These are phyloP conservation scores for Pseudomyrmex gracilis DNA, from an alignment of 1,140 invertebrate genomes.

Conservation along the genomic window DNA sequence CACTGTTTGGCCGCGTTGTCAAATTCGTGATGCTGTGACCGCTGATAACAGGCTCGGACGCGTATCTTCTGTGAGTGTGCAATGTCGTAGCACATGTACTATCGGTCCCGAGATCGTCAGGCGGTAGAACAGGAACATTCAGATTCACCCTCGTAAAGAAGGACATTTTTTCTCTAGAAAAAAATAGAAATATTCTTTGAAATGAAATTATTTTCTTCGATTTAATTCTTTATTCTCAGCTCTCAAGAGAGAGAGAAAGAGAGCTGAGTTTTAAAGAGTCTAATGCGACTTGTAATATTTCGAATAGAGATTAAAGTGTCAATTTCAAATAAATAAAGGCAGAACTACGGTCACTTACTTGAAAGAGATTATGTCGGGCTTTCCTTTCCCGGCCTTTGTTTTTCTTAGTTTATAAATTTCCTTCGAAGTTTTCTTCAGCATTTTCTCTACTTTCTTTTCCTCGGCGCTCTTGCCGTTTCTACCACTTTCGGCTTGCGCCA, in stretches of 20 bases:
- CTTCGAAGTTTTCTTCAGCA: conserved; percentile 94
- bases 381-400: conserved; percentile 94
- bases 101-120: conserved; percentile 85
- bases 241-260: too few relatives aligned
- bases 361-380: conserved; percentile 96
- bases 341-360: conserved; percentile 89
- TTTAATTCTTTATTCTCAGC: too few relatives aligned
- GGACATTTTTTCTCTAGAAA: conserved; percentile 96
- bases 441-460: conserved; percentile 92
- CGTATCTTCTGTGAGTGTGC: conserved; percentile 78
- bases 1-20: conserved; percentile 44
- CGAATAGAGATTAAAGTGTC: not conserved
- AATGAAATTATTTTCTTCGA: not conserved
- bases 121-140: conserved; percentile 91
- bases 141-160: conserved; percentile 95
- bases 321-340: not conserved
- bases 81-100: conserved; percentile 14
- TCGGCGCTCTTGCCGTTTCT: conserved; percentile 89
- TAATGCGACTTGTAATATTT: too few relatives aligned
- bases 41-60: conserved; percentile 77
- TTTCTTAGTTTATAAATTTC: conserved; percentile 96
- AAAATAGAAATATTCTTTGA: not conserved
- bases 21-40: conserved; percentile 56
- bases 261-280: too few relatives aligned
- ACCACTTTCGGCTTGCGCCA: conserved; percentile 88